These are phyloP conservation scores for Drosophila cardini DNA, from an alignment of 1,140 invertebrate genomes.

Conservation along the genomic window DNA sequence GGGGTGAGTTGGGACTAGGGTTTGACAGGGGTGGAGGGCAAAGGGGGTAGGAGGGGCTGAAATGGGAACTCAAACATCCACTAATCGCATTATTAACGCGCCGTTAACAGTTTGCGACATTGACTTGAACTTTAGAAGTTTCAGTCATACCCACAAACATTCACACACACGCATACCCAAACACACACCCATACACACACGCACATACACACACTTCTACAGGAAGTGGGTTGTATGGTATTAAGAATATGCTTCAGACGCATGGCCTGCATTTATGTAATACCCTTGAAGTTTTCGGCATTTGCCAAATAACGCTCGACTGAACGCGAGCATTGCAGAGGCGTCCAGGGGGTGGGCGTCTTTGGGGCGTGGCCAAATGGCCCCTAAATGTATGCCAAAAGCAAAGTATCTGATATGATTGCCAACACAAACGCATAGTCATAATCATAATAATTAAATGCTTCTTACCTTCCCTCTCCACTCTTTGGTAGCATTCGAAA, in stretches of 20 bases:
- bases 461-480: slow-evolving; percentile 44
- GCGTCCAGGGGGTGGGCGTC: not conserved
- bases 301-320: slow-evolving; percentile 69
- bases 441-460: slow-evolving; percentile 73
- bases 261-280: slow-evolving; percentile 68
- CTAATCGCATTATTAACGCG: slow-evolving; percentile 80
- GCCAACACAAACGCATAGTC: slow-evolving; percentile 25
- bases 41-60: not conserved
- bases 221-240: slow-evolving; percentile 15
- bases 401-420: slow-evolving; percentile 18
- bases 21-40: not conserved
- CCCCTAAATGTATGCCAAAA: slow-evolving; percentile 23
- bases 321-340: slow-evolving; percentile 26
- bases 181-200: slow-evolving; percentile 14
- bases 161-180: not conserved
- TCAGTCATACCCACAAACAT: slow-evolving; percentile 38
- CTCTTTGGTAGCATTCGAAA: slow-evolving; percentile 21
- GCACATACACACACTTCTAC: not conserved
- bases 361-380: slow-evolving; percentile 7
- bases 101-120: slow-evolving; percentile 78
- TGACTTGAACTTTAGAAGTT: slow-evolving; percentile 76
- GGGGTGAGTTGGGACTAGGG: too few relatives aligned
- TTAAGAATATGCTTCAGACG: slow-evolving; percentile 65
- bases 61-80: slow-evolving; percentile 53
- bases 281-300: slow-evolving; percentile 69